Conservation (phyloP, 2,888 invertebrate species). For the Smittia aterrima region DNA sequence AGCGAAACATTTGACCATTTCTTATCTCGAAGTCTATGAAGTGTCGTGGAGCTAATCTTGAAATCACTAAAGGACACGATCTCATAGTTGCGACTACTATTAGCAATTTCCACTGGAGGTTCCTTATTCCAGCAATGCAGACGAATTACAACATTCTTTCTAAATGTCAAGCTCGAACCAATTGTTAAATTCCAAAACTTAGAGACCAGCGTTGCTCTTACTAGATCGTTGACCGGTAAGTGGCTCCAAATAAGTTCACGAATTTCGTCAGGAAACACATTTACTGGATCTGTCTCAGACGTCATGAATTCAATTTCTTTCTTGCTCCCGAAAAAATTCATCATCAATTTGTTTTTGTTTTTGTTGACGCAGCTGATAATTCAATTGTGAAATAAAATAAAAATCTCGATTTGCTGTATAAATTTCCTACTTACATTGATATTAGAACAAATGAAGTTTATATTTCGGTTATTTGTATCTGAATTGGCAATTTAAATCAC, state of each 20-base stretch:
- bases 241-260: neutral
- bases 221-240: neutral
- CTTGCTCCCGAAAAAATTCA: neutral
- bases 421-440: too few relatives aligned
- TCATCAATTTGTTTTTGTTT: too few relatives aligned
- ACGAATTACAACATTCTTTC: neutral
- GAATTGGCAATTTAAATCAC: too few relatives aligned
- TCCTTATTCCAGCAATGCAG: neutral
- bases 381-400: too few relatives aligned
- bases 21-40: neutral
- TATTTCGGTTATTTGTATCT: too few relatives aligned
- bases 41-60: neutral
- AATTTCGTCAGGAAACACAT: constrained; percentile 3
- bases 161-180: neutral
- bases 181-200: neutral
- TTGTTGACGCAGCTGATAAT: too few relatives aligned
- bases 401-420: too few relatives aligned
- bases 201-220: neutral
- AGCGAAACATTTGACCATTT: neutral
- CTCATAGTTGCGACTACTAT: neutral
- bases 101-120: neutral
- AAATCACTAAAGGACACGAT: neutral
- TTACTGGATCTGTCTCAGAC: neutral
- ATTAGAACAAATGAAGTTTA: too few relatives aligned
- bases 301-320: neutral